A percentile compares a stretch with the other conserved stretches of the same genome.
Conservation (phyloP, 2,113 vertebrate species). For the Lampris megalopsis region DNA sequence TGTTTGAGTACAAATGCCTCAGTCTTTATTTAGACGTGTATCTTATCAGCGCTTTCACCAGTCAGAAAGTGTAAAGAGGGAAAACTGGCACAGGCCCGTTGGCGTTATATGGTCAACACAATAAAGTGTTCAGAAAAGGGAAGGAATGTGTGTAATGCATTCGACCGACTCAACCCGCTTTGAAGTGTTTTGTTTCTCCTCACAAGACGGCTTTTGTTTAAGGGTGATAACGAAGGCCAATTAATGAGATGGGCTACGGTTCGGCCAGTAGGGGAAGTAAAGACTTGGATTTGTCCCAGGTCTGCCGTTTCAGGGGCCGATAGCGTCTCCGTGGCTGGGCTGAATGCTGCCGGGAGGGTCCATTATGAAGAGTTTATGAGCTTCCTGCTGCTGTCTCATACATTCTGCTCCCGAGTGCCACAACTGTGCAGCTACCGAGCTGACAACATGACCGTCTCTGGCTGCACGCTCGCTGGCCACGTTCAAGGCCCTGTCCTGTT, state of each 20-base stretch:
- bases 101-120: background rate
- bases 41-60: background rate
- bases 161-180: constrained; percentile 23
- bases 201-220: constrained; percentile 67
- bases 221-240: constrained; percentile 65
- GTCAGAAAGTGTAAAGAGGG: background rate
- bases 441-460: constrained; percentile 24
- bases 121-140: background rate
- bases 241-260: constrained; percentile 52
- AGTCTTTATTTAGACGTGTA: background rate
- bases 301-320: constrained; percentile 64
- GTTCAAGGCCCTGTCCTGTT: constrained; percentile 26
- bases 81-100: background rate
- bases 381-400: constrained; percentile 62
- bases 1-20: background rate
- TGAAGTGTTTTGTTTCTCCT: constrained; percentile 24
- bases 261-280: constrained; percentile 50
- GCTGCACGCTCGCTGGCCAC: constrained; percentile 14
- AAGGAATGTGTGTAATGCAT: background rate
- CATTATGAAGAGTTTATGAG: constrained; percentile 60
- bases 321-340: constrained; percentile 70
- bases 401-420: constrained; percentile 38
- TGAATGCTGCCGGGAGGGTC: constrained; percentile 51
- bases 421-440: constrained; percentile 25
- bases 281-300: constrained; percentile 60